A percentile compares a stretch with the other conserved stretches of the same genome.
Evolutionary conservation across 2,113 vertebrate genomes (phyloP).

Genomic region (Passer montanus): DNA sequence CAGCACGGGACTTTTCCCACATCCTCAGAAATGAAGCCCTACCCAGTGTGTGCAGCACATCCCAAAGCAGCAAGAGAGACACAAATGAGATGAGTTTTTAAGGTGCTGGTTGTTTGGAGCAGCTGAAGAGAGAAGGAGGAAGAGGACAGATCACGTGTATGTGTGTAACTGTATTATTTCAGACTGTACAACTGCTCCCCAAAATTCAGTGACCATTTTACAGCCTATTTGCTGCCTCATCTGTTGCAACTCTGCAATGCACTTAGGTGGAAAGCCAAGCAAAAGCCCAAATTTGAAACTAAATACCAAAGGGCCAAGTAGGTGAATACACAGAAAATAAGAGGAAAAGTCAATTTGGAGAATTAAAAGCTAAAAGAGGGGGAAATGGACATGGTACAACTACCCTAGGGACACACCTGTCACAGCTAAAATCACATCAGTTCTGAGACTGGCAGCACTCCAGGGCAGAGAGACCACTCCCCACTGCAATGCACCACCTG

Average conservation of each 20-base stretch:
- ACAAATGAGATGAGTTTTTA: accelerated
- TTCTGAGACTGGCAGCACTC: not conserved
- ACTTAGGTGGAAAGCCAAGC: accelerated
- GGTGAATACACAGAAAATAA: not conserved
- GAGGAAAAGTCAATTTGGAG: not conserved
- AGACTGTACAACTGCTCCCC: not conserved
- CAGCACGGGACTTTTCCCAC: accelerated
- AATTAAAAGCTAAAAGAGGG: not conserved
- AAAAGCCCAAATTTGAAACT: not conserved
- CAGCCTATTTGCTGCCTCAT: not conserved
- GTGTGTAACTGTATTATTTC: not conserved
- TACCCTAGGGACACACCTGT: not conserved
- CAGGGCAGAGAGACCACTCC: not conserved
- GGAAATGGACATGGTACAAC: accelerated
- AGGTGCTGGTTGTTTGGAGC: not conserved
- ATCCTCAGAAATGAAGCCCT: not conserved
- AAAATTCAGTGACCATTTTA: not conserved
- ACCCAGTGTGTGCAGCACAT: not conserved
- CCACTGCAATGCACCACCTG: not conserved
- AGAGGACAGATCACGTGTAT: not conserved
- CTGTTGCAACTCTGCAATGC: not conserved
- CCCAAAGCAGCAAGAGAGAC: not conserved
- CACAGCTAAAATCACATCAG: not conserved
- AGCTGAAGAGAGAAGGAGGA: not conserved
- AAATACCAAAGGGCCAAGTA: not conserved